These are phyloP conservation scores for Arion vulgaris DNA, from an alignment of 1,140 invertebrate species.

Conservation along the genomic window DNA sequence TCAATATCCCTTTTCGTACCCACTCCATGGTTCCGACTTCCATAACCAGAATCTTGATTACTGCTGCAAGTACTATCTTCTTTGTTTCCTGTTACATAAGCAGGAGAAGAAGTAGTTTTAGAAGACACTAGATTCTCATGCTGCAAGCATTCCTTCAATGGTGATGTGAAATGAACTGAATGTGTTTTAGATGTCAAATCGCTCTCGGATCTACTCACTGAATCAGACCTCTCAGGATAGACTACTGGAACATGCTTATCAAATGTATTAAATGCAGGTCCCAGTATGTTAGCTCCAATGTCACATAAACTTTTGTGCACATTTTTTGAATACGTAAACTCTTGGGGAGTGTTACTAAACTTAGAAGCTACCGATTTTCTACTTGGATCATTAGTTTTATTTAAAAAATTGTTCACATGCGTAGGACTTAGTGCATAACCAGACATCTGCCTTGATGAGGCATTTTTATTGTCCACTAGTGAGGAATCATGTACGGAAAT, in stretches of 20 bases:
- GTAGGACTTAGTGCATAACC: not conserved
- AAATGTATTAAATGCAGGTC: not conserved
- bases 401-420: not conserved
- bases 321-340: not conserved
- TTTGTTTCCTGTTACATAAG: slow-evolving; percentile 39
- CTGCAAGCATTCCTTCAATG: slow-evolving; percentile 33
- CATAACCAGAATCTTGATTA: slow-evolving; percentile 70
- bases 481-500: not conserved
- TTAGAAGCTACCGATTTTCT: not conserved
- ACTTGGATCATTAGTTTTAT: not conserved
- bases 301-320: not conserved
- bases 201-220: not conserved
- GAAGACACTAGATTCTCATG: slow-evolving; percentile 14
- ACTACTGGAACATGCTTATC: not conserved
- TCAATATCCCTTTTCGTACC: slow-evolving; percentile 20
- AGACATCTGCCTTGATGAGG: not conserved
- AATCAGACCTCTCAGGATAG: not conserved
- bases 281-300: not conserved
- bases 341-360: not conserved
- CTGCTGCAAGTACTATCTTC: slow-evolving; percentile 66
- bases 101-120: not conserved
- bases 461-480: not conserved
- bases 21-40: slow-evolving; percentile 45
- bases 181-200: not conserved
- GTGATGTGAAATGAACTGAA: not conserved